Conservation (phyloP, 2,113 vertebrate genomes). For the Anoplopoma fimbria region DNA sequence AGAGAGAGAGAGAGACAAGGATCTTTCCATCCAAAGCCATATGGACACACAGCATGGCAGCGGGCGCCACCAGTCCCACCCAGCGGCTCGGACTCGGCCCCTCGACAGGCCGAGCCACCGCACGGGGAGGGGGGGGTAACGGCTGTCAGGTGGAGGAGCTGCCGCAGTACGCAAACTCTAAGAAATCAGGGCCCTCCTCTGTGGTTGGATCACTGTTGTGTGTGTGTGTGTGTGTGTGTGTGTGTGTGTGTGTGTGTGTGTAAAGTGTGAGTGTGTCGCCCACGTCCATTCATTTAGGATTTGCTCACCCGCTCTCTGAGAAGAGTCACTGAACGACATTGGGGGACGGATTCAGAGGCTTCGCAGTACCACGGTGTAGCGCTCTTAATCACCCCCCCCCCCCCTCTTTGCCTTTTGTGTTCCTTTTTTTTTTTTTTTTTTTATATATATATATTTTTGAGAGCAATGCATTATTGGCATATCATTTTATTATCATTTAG, state of each 20-base stretch:
- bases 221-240: conserved; percentile 49
- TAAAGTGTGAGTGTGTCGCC: conserved; percentile 40
- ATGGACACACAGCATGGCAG: conserved; percentile 83
- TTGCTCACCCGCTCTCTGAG: conserved; percentile 37
- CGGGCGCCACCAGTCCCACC: conserved; percentile 47
- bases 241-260: conserved; percentile 27
- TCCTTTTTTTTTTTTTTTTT: conserved; percentile 42
- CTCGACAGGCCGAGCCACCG: conserved; percentile 49
- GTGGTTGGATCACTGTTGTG: conserved; percentile 70
- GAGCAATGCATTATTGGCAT: conserved; percentile 58
- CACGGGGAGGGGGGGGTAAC: conserved; percentile 15
- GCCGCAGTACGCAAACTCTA: conserved; percentile 51
- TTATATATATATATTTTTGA: conserved; percentile 33
- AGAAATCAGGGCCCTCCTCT: conserved; percentile 74
- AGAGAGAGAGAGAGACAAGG: conserved; percentile 48
- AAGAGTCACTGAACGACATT: conserved; percentile 33
- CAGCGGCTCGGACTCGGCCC: conserved; percentile 44
- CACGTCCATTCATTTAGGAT: conserved; percentile 48
- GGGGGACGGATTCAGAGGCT: conserved; percentile 21
- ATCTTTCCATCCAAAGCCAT: conserved; percentile 89
- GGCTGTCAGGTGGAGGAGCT: conserved; percentile 48
- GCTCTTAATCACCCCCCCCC: conserved; percentile 2
- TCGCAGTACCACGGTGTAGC: no score
- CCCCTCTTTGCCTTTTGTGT: conserved; percentile 20
- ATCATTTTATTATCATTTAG: conserved; percentile 63